Evolutionary conservation across 1,140 invertebrate species (phyloP).

Genomic region (Mya arenaria): DNA sequence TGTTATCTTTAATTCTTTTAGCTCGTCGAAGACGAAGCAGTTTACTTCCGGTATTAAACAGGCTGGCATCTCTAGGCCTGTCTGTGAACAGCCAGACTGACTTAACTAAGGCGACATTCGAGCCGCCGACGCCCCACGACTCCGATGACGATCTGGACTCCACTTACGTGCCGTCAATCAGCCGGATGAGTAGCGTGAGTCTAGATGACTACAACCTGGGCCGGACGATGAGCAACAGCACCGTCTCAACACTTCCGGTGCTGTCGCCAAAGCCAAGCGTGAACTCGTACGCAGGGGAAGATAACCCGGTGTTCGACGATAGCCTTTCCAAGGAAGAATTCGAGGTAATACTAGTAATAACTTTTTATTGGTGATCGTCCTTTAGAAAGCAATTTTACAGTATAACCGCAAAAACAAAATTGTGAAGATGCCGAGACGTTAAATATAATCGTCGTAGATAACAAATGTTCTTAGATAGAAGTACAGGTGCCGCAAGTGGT

Average conservation of each 20-base stretch:
- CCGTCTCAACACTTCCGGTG: constrained; percentile 56
- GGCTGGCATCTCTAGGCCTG: constrained; percentile 65
- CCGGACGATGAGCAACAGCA: constrained; percentile 61
- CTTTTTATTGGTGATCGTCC: too few species aligned
- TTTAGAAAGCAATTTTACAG: too few species aligned
- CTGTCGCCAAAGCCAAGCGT: constrained; percentile 49
- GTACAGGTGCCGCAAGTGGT: too few species aligned
- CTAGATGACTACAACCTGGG: constrained; percentile 63
- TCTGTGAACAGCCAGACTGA: constrained; percentile 65
- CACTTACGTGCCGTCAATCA: constrained; percentile 56
- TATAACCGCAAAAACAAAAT: too few species aligned
- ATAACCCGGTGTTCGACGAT: constrained; percentile 64
- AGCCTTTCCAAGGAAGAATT: constrained; percentile 21
- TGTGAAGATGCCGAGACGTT: too few species aligned
- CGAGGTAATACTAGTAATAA: constrained; percentile 44
- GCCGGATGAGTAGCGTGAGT: constrained; percentile 59
- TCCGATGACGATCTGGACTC: constrained; percentile 70
- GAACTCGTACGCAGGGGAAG: constrained; percentile 53
- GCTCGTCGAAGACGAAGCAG: constrained; percentile 64
- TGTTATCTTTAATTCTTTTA: neutral
- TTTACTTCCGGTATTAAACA: constrained; percentile 63
- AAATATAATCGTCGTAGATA: too few species aligned
- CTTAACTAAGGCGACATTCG: constrained; percentile 62
- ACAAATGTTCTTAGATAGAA: too few species aligned
- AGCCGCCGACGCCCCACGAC: constrained; percentile 45